Base-by-base conservation (phyloP, 2,113 vertebrate species). In the Butorides virescens region DNA sequence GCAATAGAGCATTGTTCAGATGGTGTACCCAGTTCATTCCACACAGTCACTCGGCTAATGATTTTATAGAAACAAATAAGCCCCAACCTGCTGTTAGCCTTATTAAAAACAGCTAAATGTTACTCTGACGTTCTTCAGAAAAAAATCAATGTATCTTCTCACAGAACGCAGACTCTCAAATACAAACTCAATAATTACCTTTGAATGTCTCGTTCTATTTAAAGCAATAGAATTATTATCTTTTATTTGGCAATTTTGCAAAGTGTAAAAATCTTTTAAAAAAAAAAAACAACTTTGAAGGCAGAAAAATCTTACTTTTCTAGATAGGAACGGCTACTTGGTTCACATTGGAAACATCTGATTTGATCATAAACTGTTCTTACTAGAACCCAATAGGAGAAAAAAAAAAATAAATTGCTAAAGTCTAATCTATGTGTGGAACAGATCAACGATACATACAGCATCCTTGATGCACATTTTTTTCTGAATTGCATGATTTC, bases 401-500 rank as follows among this genome's bases (percentile, higher is more conserved):
- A 74, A 85, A 83, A 86, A 32, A 63, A 47, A 56, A 36, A 8
- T 9, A 47, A 56, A 36, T 9, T 29, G 47, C 46, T 36, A 14
- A 42, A 87, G 25, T 81, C 61, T 82, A 91, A 44, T 44, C 18
- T 13, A 27, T 72, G 23, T 84, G 2, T 65, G 44, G 66, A 89
- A 46, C n/a, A 88, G 37, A 94, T 85, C 84, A 97, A 94, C 88
- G 58, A 76, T 59, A 92, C 1, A 4, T 87, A 56, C 37, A 78
- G 18, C 55, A 86, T 86, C 50, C 50, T 91, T 89, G 68, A 76
- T 92, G 19, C 59, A 15, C 76, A 90, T 95, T 88, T 97, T 13
- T 88, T 96, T 91, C 63, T 80, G 32, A 96, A 87, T 78, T 81
- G 5, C 37, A 50, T 63, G 9, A 81, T 96, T 97, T 80, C 42